Percentiles rank a stretch among this genome's conserved stretches.
phyloP scores from a whole-genome alignment of 2,888 invertebrate genomes.

The Mesopsocus fuscifrons region DNA sequence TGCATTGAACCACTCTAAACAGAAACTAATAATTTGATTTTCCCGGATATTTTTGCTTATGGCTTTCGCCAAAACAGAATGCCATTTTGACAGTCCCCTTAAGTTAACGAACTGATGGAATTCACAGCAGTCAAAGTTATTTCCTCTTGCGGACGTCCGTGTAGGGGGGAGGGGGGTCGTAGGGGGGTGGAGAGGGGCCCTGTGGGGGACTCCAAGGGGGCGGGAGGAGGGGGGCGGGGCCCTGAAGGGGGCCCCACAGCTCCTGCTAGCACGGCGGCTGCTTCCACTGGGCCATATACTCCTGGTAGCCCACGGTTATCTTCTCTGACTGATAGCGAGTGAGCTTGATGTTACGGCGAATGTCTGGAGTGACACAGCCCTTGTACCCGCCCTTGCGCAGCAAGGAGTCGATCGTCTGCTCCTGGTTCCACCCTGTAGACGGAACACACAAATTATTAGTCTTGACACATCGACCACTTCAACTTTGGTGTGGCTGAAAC shows the following conservation, averaged over 20 bases:
- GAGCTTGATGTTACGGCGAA: slow-evolving; percentile 75
- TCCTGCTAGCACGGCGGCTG: slow-evolving; percentile 54
- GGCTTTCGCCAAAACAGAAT: no score
- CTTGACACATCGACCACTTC: no score
- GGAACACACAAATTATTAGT: slow-evolving; percentile 11
- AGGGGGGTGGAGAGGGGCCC: no score
- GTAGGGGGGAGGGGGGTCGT: neutral
- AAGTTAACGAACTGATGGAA: no score
- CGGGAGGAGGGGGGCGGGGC: slow-evolving; percentile 18
- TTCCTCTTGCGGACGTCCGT: neutral
- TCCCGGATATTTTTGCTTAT: no score
- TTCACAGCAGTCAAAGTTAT: no score
- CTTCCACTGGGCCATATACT: slow-evolving; percentile 50
- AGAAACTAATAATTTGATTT: no score
- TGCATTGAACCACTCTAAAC: no score
- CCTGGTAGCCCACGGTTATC: slow-evolving; percentile 71
- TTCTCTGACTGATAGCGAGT: slow-evolving; percentile 96
- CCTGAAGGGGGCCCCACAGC: slow-evolving; percentile 32
- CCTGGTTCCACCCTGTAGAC: slow-evolving; percentile 87
- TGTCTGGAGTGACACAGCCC: slow-evolving; percentile 70
- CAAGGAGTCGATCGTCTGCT: slow-evolving; percentile 94
- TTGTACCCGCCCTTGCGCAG: slow-evolving; percentile 94
- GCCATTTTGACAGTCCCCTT: no score
- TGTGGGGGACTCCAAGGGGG: no score
- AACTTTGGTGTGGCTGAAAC: no score